Evolutionary conservation across 2,888 invertebrate genomes (phyloP).

Genomic region (Macropis europaea): DNA sequence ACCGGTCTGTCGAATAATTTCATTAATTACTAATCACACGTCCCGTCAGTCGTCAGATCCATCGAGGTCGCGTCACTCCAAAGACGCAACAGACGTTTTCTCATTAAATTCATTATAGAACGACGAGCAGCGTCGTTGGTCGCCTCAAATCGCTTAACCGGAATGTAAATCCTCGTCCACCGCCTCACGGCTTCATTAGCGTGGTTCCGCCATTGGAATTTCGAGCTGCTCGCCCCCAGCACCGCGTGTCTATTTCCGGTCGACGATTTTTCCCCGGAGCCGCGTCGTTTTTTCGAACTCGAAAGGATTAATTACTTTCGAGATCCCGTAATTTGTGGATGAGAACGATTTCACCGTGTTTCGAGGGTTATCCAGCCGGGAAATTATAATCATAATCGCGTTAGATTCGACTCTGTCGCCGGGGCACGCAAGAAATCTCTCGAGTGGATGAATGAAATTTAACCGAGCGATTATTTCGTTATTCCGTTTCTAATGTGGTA

Average conservation of each 20-base stretch:
- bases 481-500: too few species aligned
- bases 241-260: slow-evolving; percentile 38
- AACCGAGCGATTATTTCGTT: not conserved
- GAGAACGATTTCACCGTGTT: not conserved
- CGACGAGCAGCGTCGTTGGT: slow-evolving; percentile 46
- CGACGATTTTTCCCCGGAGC: slow-evolving; percentile 19
- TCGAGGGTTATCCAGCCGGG: slow-evolving; percentile 2
- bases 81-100: slow-evolving; percentile 46
- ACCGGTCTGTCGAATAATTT: slow-evolving; percentile 29
- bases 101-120: slow-evolving; percentile 60
- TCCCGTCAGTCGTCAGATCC: slow-evolving; percentile 27
- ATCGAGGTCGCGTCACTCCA: slow-evolving; percentile 19
- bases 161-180: slow-evolving; percentile 52
- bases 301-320: slow-evolving; percentile 39
- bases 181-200: slow-evolving; percentile 43
- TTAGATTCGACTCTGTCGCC: not conserved
- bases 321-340: slow-evolving; percentile 7
- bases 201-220: slow-evolving; percentile 31
- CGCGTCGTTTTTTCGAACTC: not conserved
- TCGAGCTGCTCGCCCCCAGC: slow-evolving; percentile 13
- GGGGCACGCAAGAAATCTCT: not conserved
- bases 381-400: slow-evolving; percentile 12
- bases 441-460: not conserved
- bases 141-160: slow-evolving; percentile 46
- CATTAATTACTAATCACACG: slow-evolving; percentile 47